These are phyloP conservation scores for Amphibalanus amphitrite DNA, from an alignment of 1,140 invertebrate species.

Conservation along the genomic window DNA sequence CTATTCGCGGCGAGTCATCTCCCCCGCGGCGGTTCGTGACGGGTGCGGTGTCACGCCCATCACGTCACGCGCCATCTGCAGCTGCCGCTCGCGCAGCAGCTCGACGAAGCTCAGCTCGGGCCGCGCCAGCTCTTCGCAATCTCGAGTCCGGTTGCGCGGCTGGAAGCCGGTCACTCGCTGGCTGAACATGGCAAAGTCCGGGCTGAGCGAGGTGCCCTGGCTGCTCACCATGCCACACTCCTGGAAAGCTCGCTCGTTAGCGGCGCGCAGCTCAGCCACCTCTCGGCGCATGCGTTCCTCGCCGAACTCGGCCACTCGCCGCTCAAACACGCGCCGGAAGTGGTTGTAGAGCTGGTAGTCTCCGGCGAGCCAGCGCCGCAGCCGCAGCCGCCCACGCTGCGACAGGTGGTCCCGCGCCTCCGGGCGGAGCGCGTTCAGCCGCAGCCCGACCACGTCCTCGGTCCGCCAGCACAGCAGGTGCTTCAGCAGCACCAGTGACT, in stretches of 20 bases:
- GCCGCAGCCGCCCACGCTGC: background rate
- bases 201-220: background rate
- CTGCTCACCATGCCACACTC: slow-evolving; percentile 5
- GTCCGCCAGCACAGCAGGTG: slow-evolving; percentile 32
- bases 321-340: slow-evolving; percentile 12
- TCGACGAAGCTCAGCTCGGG: background rate
- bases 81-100: background rate
- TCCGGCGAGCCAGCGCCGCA: slow-evolving; percentile 9
- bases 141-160: background rate
- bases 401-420: slow-evolving; percentile 2
- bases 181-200: background rate
- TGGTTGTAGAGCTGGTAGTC: slow-evolving; percentile 14
- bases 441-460: slow-evolving; percentile 28
- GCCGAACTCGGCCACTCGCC: slow-evolving; percentile 14
- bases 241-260: slow-evolving; percentile 2
- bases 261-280: slow-evolving; percentile 7
- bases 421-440: slow-evolving; percentile 22
- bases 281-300: slow-evolving; percentile 12
- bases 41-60: no score
- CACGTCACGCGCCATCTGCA: background rate
- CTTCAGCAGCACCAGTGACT: slow-evolving; percentile 32
- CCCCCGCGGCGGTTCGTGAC: no score
- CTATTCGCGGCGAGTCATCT: no score
- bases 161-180: background rate
- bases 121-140: background rate